A percentile compares a stretch with the other conserved stretches of the same genome.
Conservation (phyloP, 1,140 invertebrate genomes). For the Vanessa tameamea region DNA sequence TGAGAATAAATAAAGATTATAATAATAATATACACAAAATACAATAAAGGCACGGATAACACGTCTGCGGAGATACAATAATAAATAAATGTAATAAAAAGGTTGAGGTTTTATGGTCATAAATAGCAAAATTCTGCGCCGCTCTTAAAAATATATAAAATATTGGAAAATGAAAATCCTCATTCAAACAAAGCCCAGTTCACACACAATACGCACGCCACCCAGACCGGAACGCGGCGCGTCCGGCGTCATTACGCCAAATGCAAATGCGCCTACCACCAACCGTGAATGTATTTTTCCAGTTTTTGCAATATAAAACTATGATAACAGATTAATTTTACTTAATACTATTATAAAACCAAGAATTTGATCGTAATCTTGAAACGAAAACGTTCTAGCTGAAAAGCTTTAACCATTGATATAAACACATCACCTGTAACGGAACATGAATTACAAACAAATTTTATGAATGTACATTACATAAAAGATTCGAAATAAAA, state of each 20-base stretch:
- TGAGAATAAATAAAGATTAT: no score
- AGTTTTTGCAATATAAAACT: background rate
- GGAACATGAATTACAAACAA: background rate
- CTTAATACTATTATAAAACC: no score
- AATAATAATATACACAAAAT: no score
- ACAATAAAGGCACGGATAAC: no score
- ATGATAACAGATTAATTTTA: background rate
- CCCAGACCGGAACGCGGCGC: conserved; percentile 33
- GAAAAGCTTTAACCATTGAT: no score
- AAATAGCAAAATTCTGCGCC: background rate
- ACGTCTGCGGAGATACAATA: no score
- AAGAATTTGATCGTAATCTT: no score
- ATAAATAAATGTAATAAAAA: background rate
- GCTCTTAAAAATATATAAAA: conserved; percentile 1
- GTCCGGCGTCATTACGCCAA: conserved; percentile 26
- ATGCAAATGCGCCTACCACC: conserved; percentile 32
- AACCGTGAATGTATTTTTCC: conserved; percentile 7
- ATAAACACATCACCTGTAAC: background rate
- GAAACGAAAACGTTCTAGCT: no score
- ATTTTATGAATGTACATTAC: background rate
- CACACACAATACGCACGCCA: conserved; percentile 30
- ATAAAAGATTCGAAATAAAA: conserved; percentile 4
- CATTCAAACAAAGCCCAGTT: conserved; percentile 19
- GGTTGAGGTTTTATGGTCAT: background rate
- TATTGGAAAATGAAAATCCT: conserved; percentile 30